Evolutionary conservation across 1,140 invertebrate species (phyloP).

Genomic region (Prorops nasuta): DNA sequence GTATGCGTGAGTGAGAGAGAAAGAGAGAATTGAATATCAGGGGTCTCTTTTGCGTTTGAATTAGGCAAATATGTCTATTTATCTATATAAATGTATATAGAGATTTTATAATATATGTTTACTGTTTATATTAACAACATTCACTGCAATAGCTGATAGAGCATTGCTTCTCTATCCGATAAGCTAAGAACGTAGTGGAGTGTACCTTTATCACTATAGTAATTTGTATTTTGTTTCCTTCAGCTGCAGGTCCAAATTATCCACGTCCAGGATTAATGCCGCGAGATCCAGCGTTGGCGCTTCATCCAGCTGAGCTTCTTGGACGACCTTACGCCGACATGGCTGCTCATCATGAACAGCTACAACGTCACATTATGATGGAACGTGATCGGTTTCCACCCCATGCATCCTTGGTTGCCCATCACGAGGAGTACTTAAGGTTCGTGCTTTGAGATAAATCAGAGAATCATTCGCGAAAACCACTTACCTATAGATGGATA

Average conservation of each 20-base stretch:
- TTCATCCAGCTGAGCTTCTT: conserved; percentile 75
- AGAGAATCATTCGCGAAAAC: too few species aligned
- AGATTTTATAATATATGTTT: too few species aligned
- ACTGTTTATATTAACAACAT: too few species aligned
- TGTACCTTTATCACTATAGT: too few species aligned
- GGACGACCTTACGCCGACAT: conserved; percentile 80
- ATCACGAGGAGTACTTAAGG: conserved; percentile 82
- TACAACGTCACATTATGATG: conserved; percentile 81
- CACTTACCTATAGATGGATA: too few species aligned
- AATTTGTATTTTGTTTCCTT: too few species aligned
- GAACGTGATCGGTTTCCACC: conserved; percentile 73
- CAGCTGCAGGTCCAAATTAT: conserved; percentile 62
- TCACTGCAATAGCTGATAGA: too few species aligned
- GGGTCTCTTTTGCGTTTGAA: too few species aligned
- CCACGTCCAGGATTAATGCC: conserved; percentile 63
- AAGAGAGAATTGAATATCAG: too few species aligned
- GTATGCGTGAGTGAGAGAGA: too few species aligned
- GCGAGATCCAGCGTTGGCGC: conserved; percentile 60
- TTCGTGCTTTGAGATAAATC: conserved; percentile 43
- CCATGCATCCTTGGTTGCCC: conserved; percentile 66
- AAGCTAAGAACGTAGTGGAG: background rate
- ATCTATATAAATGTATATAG: too few species aligned
- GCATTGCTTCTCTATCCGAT: background rate
- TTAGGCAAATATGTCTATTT: too few species aligned
- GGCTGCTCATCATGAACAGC: conserved; percentile 80